Percentiles rank a stretch among this genome's conserved stretches.
These are phyloP conservation scores for Zophobas atratus DNA, from an alignment of 1,140 invertebrate species.

Conservation along the genomic window DNA sequence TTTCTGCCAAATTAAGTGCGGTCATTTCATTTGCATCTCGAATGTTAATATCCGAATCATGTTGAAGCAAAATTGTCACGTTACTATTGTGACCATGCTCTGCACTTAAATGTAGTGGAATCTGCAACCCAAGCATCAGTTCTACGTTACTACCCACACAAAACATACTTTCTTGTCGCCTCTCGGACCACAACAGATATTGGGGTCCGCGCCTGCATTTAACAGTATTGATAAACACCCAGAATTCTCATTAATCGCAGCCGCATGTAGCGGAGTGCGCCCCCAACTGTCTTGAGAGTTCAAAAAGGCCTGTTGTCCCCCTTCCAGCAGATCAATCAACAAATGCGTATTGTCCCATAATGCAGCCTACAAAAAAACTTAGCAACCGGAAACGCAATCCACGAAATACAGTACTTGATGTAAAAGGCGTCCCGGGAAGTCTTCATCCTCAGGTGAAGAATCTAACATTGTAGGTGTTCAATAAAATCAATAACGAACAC, in stretches of 20 bases:
- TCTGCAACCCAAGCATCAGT: conserved; percentile 69
- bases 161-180: conserved; percentile 73
- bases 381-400: conserved; percentile 14
- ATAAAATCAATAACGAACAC: conserved; percentile 29
- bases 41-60: conserved; percentile 77
- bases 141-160: background rate
- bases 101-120: conserved; percentile 85
- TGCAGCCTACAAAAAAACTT: conserved; percentile 76
- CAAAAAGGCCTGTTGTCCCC: conserved; percentile 77
- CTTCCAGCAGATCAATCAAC: conserved; percentile 85
- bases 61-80: conserved; percentile 77
- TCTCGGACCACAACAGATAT: conserved; percentile 78
- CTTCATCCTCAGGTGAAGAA: conserved; percentile 82
- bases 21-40: conserved; percentile 80
- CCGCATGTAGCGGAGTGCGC: conserved; percentile 87
- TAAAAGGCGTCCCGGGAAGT: conserved; percentile 83
- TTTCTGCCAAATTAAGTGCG: conserved; percentile 83
- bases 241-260: conserved; percentile 90
- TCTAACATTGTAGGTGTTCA: conserved; percentile 71
- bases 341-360: conserved; percentile 94
- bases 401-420: conserved; percentile 75
- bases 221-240: conserved; percentile 83
- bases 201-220: conserved; percentile 81
- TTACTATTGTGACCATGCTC: conserved; percentile 85
- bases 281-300: conserved; percentile 86